phyloP scores from a whole-genome alignment of 2,113 vertebrate species.

The Tylochromis polylepis region DNA sequence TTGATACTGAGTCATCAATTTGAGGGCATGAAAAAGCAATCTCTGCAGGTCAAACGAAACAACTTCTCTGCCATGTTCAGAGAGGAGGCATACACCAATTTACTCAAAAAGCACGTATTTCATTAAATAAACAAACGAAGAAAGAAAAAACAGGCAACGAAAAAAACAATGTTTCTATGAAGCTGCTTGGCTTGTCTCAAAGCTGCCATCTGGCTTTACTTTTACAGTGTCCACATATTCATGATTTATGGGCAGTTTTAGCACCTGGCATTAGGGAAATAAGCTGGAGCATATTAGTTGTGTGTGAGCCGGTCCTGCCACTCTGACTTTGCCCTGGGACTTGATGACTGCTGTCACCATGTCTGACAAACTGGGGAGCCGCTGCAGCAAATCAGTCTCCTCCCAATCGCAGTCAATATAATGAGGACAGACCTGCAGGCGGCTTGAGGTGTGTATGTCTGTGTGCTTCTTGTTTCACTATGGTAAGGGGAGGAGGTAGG shows the following conservation, averaged over 20 bases:
- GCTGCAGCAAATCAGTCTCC: constrained; percentile 61
- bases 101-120: neutral
- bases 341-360: constrained; percentile 49
- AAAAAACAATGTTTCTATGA: neutral
- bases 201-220: neutral
- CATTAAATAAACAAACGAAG: neutral
- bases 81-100: neutral
- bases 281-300: constrained; percentile 19
- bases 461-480: constrained; percentile 18
- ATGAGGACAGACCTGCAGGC: constrained; percentile 61
- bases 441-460: constrained; percentile 4
- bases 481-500: constrained; percentile 3
- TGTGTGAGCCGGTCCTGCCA: neutral
- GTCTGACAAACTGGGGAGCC: constrained; percentile 47
- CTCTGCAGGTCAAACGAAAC: neutral
- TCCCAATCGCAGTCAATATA: constrained; percentile 52
- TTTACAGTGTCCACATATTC: constrained; percentile 3
- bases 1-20: neutral
- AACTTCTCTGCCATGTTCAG: neutral
- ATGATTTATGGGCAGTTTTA: constrained; percentile 14
- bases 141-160: neutral
- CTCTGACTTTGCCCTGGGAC: constrained; percentile 41
- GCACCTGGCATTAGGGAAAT: constrained; percentile 43
- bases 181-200: neutral
- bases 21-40: neutral